Percentiles rank a stretch among this genome's conserved stretches.
Evolutionary conservation across 2,797 vertebrate species (phyloP).

Genomic region (Falco concolor): DNA sequence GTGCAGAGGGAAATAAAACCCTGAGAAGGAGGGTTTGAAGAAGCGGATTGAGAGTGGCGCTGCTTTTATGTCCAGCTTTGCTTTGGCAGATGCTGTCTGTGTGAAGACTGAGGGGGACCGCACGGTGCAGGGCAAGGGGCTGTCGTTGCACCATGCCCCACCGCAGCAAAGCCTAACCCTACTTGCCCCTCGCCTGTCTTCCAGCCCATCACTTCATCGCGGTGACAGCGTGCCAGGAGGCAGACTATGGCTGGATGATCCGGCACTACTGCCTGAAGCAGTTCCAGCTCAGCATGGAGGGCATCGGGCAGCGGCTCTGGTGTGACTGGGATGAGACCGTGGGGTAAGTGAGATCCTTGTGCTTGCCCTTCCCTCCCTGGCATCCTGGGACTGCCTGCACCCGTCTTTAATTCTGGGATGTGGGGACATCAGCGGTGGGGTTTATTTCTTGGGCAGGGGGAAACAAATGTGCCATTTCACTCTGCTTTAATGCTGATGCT

Average conservation of each 20-base stretch:
- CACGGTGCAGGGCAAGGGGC: rapidly evolving
- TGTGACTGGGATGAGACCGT: constrained; percentile 89
- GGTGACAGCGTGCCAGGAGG: constrained; percentile 75
- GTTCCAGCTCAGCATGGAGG: constrained; percentile 87
- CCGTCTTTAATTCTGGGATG: rapidly evolving
- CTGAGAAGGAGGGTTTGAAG: not conserved
- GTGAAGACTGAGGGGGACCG: not conserved
- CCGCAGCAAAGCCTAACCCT: not conserved
- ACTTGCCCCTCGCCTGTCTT: not conserved
- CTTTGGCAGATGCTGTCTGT: not conserved
- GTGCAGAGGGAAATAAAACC: not conserved
- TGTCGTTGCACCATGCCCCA: rapidly evolving
- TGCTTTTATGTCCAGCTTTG: not conserved
- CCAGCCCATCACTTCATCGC: constrained; percentile 75
- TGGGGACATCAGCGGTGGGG: rapidly evolving
- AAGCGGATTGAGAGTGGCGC: not conserved
- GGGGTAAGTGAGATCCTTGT: constrained; percentile 77
- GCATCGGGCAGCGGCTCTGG: constrained; percentile 82
- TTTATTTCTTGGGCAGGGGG: rapidly evolving
- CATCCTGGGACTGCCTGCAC: rapidly evolving
- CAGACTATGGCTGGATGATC: constrained; percentile 75
- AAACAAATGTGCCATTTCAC: not conserved
- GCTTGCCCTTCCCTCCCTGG: rapidly evolving
- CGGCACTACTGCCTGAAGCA: constrained; percentile 82
- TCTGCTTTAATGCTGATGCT: not conserved